Evolutionary conservation across 2,888 invertebrate genomes (phyloP).

Genomic region (Dastarcus helophoroides): DNA sequence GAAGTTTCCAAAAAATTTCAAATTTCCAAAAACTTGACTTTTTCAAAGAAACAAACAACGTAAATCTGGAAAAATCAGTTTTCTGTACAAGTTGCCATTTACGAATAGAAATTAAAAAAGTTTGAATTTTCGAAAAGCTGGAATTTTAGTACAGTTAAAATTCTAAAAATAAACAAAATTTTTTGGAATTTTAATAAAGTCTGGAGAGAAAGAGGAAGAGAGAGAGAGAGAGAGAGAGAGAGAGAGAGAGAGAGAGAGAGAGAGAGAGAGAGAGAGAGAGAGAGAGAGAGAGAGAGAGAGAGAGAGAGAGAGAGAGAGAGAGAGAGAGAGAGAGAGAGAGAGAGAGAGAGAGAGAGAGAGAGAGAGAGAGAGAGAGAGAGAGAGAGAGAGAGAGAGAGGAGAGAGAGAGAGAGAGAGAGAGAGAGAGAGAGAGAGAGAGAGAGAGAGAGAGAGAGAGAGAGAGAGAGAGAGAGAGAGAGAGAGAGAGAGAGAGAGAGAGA

Average conservation of each 20-base stretch:
- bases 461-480: conserved; percentile 2
- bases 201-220: too few species aligned
- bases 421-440: not conserved
- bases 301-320: not conserved
- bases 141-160: too few species aligned
- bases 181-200: too few species aligned
- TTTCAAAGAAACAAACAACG: too few species aligned
- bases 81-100: too few species aligned
- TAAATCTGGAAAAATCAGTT: too few species aligned
- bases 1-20: too few species aligned
- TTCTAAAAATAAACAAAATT: too few species aligned
- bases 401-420: not conserved
- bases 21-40: too few species aligned
- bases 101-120: too few species aligned
- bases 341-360: conserved; percentile 2
- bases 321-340: conserved; percentile 1
- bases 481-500: too few species aligned
- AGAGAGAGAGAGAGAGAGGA: conserved; percentile 1
- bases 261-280: conserved; percentile 1
- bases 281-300: not conserved
- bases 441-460: conserved; percentile 1
- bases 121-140: too few species aligned
- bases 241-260: conserved; percentile 1
- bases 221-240: conserved; percentile 2
- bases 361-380: not conserved